Base-by-base conservation (phyloP, 2,113 vertebrate species). In the Proterorhinus semilunaris region DNA sequence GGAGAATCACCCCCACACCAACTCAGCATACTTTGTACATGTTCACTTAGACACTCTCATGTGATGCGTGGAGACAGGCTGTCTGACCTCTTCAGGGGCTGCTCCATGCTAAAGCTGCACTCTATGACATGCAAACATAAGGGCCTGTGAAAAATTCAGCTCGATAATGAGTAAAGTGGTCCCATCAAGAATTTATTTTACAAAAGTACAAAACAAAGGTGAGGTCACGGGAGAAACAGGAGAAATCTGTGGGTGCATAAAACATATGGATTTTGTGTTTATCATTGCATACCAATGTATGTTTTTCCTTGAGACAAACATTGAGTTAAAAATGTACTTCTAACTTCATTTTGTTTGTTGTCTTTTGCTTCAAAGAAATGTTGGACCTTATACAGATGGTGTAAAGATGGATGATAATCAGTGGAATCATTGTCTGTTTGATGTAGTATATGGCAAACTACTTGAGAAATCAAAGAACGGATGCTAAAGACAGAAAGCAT, bases 101-200 rank as follows among this genome's bases (percentile, higher is more conserved):
- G 72, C 69, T 79, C 65, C 69, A 66, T 72, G 59, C 63, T 77
- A 63, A 76, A 73, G 44, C 68, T 79, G 73, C 66, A 75, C 68
- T 81, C 68, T 70, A 43, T 65, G 82, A 52, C 81, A 74, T 0
- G 16, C 9, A 68, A 83, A 83, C 84, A 86, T 88, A 88, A 88
- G 88, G 86, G 83, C 83, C 73, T 75, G 76, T 89, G 72, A 88
- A 88, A 87, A 70, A 82, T 85, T 82, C 69, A 85, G 85, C 72
- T 52, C 75, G 74, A 79, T 87, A 82, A 84, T 90, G 71, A 85
- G 58, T 81, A 80, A 86, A 64, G 69, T 80, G 74, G 80, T 42
- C 67, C 17, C 0, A 15, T 13, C 65, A 17, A 8, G 62, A 68
- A 59, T 75, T 62, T 11, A 2, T 64, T 62, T 67, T 54, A 21